Base-by-base conservation (phyloP, 2,888 invertebrate genomes). In the Euzophera pinguis region DNA sequence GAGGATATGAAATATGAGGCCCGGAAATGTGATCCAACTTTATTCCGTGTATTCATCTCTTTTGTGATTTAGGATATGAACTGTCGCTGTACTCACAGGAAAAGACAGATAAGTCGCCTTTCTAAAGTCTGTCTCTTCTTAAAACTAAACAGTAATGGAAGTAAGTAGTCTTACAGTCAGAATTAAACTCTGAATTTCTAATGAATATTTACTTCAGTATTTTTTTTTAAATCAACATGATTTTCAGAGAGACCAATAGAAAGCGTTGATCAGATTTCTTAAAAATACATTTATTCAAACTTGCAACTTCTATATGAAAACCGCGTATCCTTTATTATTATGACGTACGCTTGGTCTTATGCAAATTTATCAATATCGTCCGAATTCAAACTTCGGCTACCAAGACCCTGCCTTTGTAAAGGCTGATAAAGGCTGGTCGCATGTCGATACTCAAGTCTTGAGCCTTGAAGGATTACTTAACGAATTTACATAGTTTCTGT, bases 1-100 rank as follows among this genome's bases (percentile, higher is more conserved):
- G 65, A 63, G 66, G 65, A 63, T 65, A 49, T 16, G 29, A 48
- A 17, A 51, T 27, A 43, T 43, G 41, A 29, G 43, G 10, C 10
- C 48, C 38, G 13, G 16, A 38, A 49, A 12, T 22, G 38, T 45
- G 32, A 45, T 5, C 9, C 14, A 45, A 45, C 32, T 45, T 7
- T 45, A 29, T 13, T 8, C 29, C 16, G 5, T 13, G 16, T 16
- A 39, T 39, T 16, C 39, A 2, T 1, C 13, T 8, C 16, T 39
- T 8, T 39, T 39, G 16, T 39, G 9, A 16, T 39, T 14, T n/a
- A 14, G 16, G 16, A 39, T 16, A 13, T 39, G 10, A 16, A 14
- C 16, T 38, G 10, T 35, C 22, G 22, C 22, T 22, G 5, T 22
- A 5, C 5, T 22, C 3, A 22, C 22, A 22, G 22, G 5, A 3